Conservation (phyloP, 92 coral and sea anemone species). For the Umimayanthus kanabou region DNA sequence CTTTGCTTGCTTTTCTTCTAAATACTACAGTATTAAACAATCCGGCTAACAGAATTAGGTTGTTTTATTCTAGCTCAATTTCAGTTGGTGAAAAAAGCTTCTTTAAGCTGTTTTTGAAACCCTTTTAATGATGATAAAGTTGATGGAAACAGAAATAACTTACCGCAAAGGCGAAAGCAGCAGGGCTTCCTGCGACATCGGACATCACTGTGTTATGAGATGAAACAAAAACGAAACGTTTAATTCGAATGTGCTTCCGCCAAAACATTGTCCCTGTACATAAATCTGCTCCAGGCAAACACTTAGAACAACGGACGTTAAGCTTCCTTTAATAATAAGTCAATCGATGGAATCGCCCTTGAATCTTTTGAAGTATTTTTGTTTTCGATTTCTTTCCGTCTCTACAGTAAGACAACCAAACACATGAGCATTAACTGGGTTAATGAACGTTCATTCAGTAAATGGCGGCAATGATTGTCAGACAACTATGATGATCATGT, state of each 20-base stretch:
- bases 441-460: not conserved
- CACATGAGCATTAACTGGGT: not conserved
- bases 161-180: constrained; percentile 43
- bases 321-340: not conserved
- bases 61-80: too few relatives aligned
- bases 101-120: too few relatives aligned
- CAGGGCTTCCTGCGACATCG: constrained; percentile 31
- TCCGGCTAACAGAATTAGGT: not conserved
- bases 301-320: not conserved
- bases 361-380: not conserved
- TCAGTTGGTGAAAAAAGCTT: not conserved
- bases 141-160: not conserved
- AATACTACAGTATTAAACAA: not conserved
- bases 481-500: not conserved
- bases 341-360: not conserved
- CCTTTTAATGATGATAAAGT: not conserved
- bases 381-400: not conserved
- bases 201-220: constrained; percentile 17
- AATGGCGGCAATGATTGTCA: not conserved
- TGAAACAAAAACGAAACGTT: constrained; percentile 1
- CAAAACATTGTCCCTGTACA: not conserved
- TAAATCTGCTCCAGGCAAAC: not conserved
- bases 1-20: not conserved
- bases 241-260: not conserved
- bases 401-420: not conserved